Percentiles rank a stretch among this genome's conserved stretches.
Conservation (phyloP, 2,888 invertebrate genomes). For the Heterodera filipjevi region DNA sequence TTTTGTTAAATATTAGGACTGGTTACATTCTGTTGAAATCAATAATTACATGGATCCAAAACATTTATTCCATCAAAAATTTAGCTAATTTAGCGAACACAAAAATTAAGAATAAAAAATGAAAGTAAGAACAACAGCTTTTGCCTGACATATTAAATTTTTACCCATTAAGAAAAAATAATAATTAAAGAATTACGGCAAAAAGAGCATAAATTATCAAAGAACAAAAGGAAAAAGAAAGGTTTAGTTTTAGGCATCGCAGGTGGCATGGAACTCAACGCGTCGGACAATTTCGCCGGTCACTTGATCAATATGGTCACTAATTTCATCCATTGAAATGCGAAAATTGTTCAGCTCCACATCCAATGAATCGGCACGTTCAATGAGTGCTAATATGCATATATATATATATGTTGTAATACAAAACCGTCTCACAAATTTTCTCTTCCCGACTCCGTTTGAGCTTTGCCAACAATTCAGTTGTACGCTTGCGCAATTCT, state of each 20-base stretch:
- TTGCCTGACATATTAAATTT: too few relatives aligned
- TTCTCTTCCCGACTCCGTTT: constrained; percentile 57
- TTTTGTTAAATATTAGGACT: too few relatives aligned
- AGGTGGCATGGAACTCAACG: constrained; percentile 56
- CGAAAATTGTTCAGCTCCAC: constrained; percentile 55
- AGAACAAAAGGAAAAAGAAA: neutral
- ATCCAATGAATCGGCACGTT: constrained; percentile 52
- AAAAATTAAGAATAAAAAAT: too few relatives aligned
- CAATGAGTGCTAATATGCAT: constrained; percentile 51
- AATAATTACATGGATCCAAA: too few relatives aligned
- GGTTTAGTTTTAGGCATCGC: constrained; percentile 45
- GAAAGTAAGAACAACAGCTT: too few relatives aligned
- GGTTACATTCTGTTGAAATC: too few relatives aligned
- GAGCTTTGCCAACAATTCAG: constrained; percentile 57
- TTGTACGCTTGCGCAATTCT: constrained; percentile 51
- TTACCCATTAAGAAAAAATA: too few relatives aligned
- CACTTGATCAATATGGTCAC: constrained; percentile 51
- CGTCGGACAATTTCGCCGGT: constrained; percentile 52
- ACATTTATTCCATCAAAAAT: too few relatives aligned
- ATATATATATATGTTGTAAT: neutral
- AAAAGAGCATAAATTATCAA: too few relatives aligned
- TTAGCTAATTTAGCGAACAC: too few relatives aligned
- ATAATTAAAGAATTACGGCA: too few relatives aligned
- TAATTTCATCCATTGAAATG: constrained; percentile 47
- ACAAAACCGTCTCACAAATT: constrained; percentile 45